Conservation (phyloP, 2,113 vertebrate genomes). For the Coptodon bakossiorum region DNA sequence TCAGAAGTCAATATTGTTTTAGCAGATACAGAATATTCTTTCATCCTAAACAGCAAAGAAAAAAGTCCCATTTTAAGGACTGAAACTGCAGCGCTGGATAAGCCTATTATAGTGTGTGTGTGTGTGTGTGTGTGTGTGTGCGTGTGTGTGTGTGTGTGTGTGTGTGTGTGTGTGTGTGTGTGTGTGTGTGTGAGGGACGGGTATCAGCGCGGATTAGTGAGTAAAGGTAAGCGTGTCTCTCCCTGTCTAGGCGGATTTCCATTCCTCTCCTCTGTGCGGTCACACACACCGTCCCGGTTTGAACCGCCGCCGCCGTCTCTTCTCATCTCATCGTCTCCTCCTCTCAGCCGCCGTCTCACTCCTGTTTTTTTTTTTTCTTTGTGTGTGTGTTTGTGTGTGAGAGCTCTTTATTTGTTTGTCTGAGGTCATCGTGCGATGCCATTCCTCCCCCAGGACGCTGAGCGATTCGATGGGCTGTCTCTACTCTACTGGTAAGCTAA, state of each 20-base stretch:
- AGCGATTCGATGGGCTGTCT: constrained; percentile 78
- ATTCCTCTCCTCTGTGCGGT: constrained; percentile 40
- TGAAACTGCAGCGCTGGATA: constrained; percentile 34
- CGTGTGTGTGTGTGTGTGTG: background rate
- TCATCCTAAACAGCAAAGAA: constrained; percentile 11
- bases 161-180: background rate
- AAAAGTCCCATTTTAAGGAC: constrained; percentile 9
- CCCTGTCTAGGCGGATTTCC: constrained; percentile 58
- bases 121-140: background rate
- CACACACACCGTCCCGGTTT: constrained; percentile 53
- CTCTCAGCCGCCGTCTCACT: background rate
- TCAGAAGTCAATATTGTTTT: constrained; percentile 16
- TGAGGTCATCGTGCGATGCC: constrained; percentile 64
- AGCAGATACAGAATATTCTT: constrained; percentile 3
- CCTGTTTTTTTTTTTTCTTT: background rate
- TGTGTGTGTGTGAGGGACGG: background rate
- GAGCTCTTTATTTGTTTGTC: background rate
- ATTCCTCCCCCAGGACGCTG: constrained; percentile 73
- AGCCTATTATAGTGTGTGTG: constrained; percentile 40
- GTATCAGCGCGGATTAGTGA: constrained; percentile 76
- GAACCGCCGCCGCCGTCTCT: constrained; percentile 32
- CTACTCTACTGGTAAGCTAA: constrained; percentile 79
- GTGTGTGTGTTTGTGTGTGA: background rate
- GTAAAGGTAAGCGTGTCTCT: constrained; percentile 69
- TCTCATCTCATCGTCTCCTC: constrained; percentile 2